Conservation (phyloP, 2,113 vertebrate genomes). For the Poeciliopsis prolifica region DNA sequence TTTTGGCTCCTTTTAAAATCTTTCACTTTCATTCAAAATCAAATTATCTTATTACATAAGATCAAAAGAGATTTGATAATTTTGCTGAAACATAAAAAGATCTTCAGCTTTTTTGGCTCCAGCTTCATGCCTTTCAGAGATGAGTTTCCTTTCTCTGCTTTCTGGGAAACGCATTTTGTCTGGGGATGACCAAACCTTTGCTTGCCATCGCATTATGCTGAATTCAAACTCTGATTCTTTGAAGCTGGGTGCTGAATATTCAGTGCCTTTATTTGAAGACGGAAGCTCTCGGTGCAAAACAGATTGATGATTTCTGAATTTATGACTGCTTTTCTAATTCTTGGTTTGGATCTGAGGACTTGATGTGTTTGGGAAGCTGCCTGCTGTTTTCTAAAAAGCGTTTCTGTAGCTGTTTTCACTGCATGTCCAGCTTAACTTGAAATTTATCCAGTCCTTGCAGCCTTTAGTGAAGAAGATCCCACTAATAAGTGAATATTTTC, state of each 20-base stretch:
- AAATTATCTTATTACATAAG: too few relatives aligned
- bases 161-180: not conserved
- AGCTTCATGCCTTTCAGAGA: too few relatives aligned
- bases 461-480: not conserved
- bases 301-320: constrained; percentile 4
- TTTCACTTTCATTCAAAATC: too few relatives aligned
- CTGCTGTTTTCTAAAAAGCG: not conserved
- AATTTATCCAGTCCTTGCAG: not conserved
- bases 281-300: constrained; percentile 1
- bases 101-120: too few relatives aligned
- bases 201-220: not conserved
- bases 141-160: not conserved
- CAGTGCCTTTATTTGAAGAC: not conserved
- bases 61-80: too few relatives aligned
- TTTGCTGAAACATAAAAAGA: too few relatives aligned
- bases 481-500: constrained; percentile 13
- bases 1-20: too few relatives aligned
- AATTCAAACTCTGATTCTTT: not conserved
- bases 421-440: constrained; percentile 7
- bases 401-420: not conserved
- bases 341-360: constrained; percentile 2
- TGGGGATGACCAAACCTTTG: too few relatives aligned
- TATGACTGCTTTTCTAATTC: not conserved
- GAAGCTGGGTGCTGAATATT: not conserved
- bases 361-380: constrained; percentile 9